Evolutionary conservation across 1,140 invertebrate genomes (phyloP).

Genomic region (Manduca sexta): DNA sequence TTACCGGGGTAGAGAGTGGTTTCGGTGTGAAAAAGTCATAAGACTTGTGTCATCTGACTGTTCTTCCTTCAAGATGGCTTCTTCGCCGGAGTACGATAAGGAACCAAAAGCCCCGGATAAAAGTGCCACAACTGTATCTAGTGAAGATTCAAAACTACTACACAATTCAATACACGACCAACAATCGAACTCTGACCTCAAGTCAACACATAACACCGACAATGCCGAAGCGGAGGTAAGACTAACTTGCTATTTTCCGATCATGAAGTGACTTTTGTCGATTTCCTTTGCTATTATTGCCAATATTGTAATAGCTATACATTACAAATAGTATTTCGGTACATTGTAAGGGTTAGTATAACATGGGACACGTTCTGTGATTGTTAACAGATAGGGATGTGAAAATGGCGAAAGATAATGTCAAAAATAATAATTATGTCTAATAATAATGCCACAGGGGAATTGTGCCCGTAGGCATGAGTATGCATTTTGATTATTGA

Average conservation of each 20-base stretch:
- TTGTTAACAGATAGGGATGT: constrained; percentile 13
- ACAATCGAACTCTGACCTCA: constrained; percentile 48
- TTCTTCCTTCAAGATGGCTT: constrained; percentile 79
- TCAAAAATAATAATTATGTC: constrained; percentile 38
- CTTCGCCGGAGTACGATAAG: constrained; percentile 80
- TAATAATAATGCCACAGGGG: not conserved
- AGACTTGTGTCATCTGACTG: constrained; percentile 73
- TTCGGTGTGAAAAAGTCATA: constrained; percentile 67
- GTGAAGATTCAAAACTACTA: constrained; percentile 53
- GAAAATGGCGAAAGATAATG: constrained; percentile 55
- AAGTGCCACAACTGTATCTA: constrained; percentile 63
- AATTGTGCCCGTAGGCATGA: constrained; percentile 8
- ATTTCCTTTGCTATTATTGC: too few relatives aligned
- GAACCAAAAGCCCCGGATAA: constrained; percentile 80
- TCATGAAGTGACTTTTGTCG: too few relatives aligned
- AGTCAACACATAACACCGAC: constrained; percentile 30
- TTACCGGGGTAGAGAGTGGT: constrained; percentile 47
- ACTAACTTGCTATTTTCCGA: constrained; percentile 38
- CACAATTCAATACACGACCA: constrained; percentile 53
- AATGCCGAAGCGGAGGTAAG: constrained; percentile 59
- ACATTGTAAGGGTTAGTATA: not conserved
- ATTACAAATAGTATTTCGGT: not conserved
- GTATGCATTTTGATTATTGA: constrained; percentile 13
- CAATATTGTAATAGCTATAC: not conserved
- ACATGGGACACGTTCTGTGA: not conserved